These are phyloP conservation scores for Drosophila burlai DNA, from an alignment of 1,140 invertebrate genomes.

Conservation along the genomic window DNA sequence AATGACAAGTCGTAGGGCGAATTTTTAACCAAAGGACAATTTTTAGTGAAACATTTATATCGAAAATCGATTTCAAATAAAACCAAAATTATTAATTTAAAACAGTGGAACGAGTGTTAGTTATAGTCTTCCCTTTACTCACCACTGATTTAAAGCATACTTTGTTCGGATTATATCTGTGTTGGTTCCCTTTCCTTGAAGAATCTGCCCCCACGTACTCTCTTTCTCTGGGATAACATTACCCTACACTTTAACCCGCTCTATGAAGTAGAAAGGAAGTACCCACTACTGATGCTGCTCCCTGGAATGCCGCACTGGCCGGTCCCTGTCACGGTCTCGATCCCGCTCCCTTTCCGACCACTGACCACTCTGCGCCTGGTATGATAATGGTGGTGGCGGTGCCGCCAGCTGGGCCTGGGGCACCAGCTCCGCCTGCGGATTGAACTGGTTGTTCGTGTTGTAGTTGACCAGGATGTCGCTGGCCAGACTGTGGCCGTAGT, in stretches of 20 bases:
- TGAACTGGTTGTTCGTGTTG: conserved; percentile 85
- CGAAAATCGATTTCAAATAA: neutral
- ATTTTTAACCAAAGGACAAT: neutral
- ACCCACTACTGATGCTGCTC: conserved; percentile 29
- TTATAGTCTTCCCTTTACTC: no score
- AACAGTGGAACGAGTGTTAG: neutral
- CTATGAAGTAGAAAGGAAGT: neutral
- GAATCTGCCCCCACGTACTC: neutral
- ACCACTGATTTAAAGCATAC: neutral
- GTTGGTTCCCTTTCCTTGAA: neutral
- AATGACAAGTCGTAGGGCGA: conserved; percentile 9
- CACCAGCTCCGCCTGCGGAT: conserved; percentile 89
- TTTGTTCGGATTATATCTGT: neutral
- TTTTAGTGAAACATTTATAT: neutral
- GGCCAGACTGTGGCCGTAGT: conserved; percentile 66
- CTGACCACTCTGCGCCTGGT: conserved; percentile 71
- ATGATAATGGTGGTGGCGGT: conserved; percentile 63
- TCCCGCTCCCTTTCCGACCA: conserved; percentile 53
- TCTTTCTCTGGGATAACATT: neutral
- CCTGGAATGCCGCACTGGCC: conserved; percentile 33
- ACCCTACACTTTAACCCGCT: neutral
- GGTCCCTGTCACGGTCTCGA: conserved; percentile 10
- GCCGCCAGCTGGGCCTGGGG: conserved; percentile 63
- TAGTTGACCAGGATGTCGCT: conserved; percentile 71
- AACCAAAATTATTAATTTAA: neutral